A percentile compares a stretch with the other conserved stretches of the same genome.
Evolutionary conservation across 2,113 vertebrate genomes (phyloP).

Genomic region (Melanerpes formicivorus): DNA sequence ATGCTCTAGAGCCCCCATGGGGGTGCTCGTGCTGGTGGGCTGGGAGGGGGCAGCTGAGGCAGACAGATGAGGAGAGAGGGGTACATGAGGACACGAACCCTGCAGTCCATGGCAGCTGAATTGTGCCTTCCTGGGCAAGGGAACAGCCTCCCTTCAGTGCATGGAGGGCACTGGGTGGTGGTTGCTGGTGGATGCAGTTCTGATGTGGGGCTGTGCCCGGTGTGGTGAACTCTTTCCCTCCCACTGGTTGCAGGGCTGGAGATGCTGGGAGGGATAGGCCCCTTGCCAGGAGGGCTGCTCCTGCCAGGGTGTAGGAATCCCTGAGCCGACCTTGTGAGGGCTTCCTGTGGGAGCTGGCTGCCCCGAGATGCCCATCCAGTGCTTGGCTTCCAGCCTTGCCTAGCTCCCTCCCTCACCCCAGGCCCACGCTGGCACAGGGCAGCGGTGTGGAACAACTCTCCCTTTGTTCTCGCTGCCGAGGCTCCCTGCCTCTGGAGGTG

Average conservation of each 20-base stretch:
- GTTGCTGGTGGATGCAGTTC: background rate
- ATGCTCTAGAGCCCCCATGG: background rate
- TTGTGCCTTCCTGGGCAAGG: background rate
- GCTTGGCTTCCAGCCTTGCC: background rate
- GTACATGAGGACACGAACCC: background rate
- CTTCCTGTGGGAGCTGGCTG: background rate
- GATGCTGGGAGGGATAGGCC: background rate
- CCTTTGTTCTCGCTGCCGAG: conserved; percentile 47
- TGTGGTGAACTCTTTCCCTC: background rate
- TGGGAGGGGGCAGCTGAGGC: background rate
- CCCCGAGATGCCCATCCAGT: background rate
- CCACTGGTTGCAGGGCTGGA: background rate
- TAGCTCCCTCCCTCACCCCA: background rate
- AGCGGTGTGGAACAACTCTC: conserved; percentile 16
- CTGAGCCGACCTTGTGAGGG: background rate
- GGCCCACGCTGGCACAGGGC: conserved; percentile 55
- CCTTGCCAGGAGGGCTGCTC: background rate
- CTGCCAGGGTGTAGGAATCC: background rate
- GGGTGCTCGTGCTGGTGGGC: background rate
- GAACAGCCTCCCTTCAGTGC: accelerated
- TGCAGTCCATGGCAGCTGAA: accelerated
- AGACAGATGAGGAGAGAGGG: background rate
- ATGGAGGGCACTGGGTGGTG: background rate
- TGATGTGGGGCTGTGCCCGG: background rate
- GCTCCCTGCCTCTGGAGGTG: background rate